Conservation (phyloP, 2,888 invertebrate species). For the Phengaris alcon region DNA sequence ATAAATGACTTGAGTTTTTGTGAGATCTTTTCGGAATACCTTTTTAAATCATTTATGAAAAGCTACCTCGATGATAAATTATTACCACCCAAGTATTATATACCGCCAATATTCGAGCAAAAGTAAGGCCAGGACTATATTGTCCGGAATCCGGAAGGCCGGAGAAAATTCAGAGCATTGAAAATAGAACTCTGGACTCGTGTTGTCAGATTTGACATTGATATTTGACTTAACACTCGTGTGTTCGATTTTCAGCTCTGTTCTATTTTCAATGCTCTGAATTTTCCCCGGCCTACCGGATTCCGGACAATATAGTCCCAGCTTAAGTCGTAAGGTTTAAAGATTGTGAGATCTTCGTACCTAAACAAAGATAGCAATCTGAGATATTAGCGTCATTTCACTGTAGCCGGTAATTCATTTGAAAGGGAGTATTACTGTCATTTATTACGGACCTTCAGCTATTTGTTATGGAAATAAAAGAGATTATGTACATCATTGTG, state of each 20-base stretch:
- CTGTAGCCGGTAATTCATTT: conserved; percentile 4
- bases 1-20: neutral
- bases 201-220: too few species aligned
- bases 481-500: conserved; percentile 20
- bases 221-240: too few species aligned
- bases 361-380: conserved; percentile 20
- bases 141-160: too few species aligned
- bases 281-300: too few species aligned
- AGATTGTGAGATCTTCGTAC: neutral
- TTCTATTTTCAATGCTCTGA: too few species aligned
- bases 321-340: neutral
- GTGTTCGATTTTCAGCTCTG: too few species aligned
- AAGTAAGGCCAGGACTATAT: too few species aligned
- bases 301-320: neutral
- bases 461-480: conserved; percentile 22
- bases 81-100: too few species aligned
- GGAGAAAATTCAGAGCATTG: too few species aligned
- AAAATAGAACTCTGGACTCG: too few species aligned
- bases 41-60: neutral
- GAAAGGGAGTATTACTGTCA: conserved; percentile 12
- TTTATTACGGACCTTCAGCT: neutral
- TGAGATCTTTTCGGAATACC: neutral
- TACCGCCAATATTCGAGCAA: too few species aligned
- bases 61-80: too few species aligned
- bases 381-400: conserved; percentile 15